These are phyloP conservation scores for Anthonomus grandis DNA, from an alignment of 1,140 invertebrate genomes.

Conservation along the genomic window DNA sequence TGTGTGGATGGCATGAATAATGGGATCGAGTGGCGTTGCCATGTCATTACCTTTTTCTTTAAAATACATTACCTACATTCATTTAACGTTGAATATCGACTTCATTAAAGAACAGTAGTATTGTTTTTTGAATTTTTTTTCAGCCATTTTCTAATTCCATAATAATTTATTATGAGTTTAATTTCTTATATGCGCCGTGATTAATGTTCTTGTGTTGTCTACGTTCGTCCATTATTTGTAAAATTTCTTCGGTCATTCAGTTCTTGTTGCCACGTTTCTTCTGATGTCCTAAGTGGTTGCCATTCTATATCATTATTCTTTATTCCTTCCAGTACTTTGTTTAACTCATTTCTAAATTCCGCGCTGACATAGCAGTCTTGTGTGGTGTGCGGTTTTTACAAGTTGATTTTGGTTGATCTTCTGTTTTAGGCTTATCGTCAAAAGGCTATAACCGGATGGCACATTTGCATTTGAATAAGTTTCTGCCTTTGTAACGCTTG, in stretches of 20 bases:
- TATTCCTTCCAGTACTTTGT: neutral
- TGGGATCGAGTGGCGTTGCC: no score
- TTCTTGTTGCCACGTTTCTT: neutral
- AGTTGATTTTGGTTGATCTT: no score
- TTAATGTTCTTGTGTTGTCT: conserved; percentile 6
- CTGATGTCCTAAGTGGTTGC: neutral
- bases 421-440: neutral
- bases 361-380: neutral
- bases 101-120: no score
- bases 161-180: no score
- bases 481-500: neutral
- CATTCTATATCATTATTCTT: neutral
- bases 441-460: neutral
- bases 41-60: no score
- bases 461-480: neutral
- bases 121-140: no score
- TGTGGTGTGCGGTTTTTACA: no score
- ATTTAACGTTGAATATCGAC: no score
- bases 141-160: no score
- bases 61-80: no score
- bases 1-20: no score
- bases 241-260: neutral
- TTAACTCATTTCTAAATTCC: neutral
- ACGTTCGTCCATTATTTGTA: conserved; percentile 2
- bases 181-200: neutral